A percentile compares a stretch with the other conserved stretches of the same genome.
These are phyloP conservation scores for Amphiprion ocellaris DNA, from an alignment of 2,113 vertebrate species.

Conservation along the genomic window DNA sequence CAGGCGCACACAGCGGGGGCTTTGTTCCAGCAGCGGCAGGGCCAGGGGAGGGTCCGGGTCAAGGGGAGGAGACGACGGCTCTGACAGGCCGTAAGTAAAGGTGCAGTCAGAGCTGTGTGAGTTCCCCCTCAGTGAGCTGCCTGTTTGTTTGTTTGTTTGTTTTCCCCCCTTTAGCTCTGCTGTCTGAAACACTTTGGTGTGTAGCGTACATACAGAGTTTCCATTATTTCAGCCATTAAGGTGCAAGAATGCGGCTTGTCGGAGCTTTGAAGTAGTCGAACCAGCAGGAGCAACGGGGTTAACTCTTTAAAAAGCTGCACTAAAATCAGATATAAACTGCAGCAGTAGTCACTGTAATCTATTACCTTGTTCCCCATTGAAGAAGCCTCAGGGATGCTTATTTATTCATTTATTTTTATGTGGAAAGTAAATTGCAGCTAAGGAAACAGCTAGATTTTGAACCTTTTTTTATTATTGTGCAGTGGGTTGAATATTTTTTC, in stretches of 20 bases:
- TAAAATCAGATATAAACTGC: neutral
- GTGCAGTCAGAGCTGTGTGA: conserved; percentile 32
- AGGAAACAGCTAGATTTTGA: neutral
- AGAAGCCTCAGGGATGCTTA: too few relatives aligned
- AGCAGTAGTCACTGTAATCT: neutral
- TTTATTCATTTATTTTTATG: too few relatives aligned
- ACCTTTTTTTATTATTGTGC: neutral
- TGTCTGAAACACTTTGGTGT: conserved; percentile 29
- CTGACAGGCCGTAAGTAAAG: conserved; percentile 60
- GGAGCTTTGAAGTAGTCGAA: neutral
- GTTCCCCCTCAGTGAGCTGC: conserved; percentile 14
- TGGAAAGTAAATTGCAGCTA: too few relatives aligned
- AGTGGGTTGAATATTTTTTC: too few relatives aligned
- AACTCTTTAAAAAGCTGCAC: neutral
- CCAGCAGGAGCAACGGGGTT: neutral
- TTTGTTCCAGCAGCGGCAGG: conserved; percentile 68
- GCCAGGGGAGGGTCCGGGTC: conserved; percentile 67
- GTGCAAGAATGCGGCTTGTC: conserved; percentile 11
- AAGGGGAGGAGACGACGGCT: conserved; percentile 57
- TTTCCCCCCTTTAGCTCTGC: conserved; percentile 23
- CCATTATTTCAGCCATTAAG: conserved; percentile 2
- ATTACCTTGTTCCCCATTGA: neutral
- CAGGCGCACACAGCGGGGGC: conserved; percentile 64
- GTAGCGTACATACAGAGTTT: neutral
- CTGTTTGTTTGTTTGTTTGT: conserved; percentile 62